phyloP scores from a whole-genome alignment of 2,113 vertebrate species.

The Ginglymostoma cirratum region DNA sequence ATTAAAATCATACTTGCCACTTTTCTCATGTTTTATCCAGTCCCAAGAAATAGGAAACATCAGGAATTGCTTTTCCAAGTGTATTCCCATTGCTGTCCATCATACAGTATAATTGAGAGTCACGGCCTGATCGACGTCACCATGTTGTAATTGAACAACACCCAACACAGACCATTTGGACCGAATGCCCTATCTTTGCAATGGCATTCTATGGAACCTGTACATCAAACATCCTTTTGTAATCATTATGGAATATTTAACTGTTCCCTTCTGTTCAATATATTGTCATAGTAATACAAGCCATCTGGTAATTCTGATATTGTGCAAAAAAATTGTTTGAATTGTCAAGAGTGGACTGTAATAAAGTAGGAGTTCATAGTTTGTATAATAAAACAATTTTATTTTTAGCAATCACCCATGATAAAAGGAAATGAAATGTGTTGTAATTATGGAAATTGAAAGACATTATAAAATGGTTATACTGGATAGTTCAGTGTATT shows the following conservation, averaged over 20 bases:
- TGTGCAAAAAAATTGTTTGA: not conserved
- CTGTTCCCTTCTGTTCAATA: not conserved
- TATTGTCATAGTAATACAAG: not conserved
- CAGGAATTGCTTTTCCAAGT: not conserved
- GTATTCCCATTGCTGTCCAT: not conserved
- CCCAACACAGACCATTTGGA: not conserved
- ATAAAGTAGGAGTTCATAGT: too few relatives aligned
- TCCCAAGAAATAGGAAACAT: not conserved
- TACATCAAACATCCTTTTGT: not conserved
- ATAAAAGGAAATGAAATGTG: not conserved
- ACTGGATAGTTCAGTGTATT: not conserved
- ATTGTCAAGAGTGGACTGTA: not conserved
- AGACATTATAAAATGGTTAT: not conserved
- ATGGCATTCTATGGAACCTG: not conserved
- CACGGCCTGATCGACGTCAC: not conserved
- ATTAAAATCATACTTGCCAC: not conserved
- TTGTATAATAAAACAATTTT: not conserved
- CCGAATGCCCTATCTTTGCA: not conserved
- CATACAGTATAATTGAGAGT: not conserved
- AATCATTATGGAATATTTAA: not conserved
- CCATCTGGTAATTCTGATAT: not conserved
- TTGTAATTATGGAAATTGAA: not conserved
- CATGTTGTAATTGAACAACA: not conserved
- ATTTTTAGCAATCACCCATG: not conserved
- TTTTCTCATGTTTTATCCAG: not conserved